phyloP scores from a whole-genome alignment of 2,797 vertebrate species.

The Chrysocyon brachyurus region DNA sequence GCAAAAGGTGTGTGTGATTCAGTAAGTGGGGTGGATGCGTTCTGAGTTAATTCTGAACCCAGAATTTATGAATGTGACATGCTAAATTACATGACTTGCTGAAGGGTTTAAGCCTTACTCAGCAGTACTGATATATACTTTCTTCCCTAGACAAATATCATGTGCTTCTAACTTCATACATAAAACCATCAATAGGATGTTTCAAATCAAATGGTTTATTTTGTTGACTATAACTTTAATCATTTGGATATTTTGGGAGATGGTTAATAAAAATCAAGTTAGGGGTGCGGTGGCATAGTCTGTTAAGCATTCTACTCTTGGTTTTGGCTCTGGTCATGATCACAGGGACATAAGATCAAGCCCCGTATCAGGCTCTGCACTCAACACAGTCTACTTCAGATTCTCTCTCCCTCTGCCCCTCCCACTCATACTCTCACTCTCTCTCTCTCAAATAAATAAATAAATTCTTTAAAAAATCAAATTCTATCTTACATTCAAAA shows the following conservation, averaged over 20 bases:
- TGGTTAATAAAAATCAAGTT: neutral
- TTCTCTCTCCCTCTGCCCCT: neutral
- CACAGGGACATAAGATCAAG: neutral
- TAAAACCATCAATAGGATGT: neutral
- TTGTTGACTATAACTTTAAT: neutral
- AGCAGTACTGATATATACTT: neutral
- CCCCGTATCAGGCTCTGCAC: neutral
- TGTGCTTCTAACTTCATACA: neutral
- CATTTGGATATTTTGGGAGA: neutral
- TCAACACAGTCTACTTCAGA: neutral
- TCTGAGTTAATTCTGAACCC: constrained; percentile 17
- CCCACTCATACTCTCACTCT: neutral
- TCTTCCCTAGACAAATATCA: neutral
- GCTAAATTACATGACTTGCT: neutral
- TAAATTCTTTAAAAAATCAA: neutral
- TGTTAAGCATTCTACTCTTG: neutral
- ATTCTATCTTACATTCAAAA: neutral
- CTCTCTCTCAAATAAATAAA: neutral
- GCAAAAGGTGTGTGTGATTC: neutral
- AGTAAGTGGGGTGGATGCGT: neutral
- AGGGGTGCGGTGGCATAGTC: neutral
- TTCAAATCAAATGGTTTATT: neutral
- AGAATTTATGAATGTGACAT: neutral
- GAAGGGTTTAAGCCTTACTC: neutral
- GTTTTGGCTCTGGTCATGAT: neutral